Evolutionary conservation across 1,140 invertebrate species (phyloP), one percentile per base, ranked within the genome.

Genomic region (Marisa cornuarietis): DNA sequence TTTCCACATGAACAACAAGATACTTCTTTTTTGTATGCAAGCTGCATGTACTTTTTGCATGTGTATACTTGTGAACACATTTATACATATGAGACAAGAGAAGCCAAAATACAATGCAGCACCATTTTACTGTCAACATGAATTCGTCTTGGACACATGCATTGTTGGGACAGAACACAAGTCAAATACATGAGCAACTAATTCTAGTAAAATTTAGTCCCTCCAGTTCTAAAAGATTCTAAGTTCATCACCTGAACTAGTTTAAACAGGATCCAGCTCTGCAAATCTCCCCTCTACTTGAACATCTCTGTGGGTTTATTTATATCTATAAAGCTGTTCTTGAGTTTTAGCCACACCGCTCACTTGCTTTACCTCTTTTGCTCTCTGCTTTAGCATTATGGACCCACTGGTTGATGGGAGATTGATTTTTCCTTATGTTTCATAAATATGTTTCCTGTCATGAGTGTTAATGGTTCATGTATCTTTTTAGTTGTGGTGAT

Each of bases 21-120:
- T 58, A 14, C 66, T 26, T 31, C 58, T 52, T 65, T 62, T 81
- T 7, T 78, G 66, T 22, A 81, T 52, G 16, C 68, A 26, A n/a
- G 69, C 54, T n/a, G 52, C n/a, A 26, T 22, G 14, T 58, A 58
- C 54, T 22, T 75, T 7, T 74, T 16, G 22, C 18, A 58, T 8
- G 61, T 13, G 22, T 18, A 58, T 75, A n/a, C 24, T 20, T 24
- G n/a, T 75, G 58, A 22, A 51, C 24, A 75, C n/a, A 58, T 58
- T 75, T 22, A 14, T 61, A n/a, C 18, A 2, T 10, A 22, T 9
- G 54, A 26, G n/a, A 68, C 66, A 26, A 22, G 13, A 42, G 4
- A 11, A 68, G 11, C 22, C 13, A 42, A 11, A 68, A 18, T 9
- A 68, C 11, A 24, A 68, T 16, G 13, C 10, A 68, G n/a, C 13